These are phyloP conservation scores for Romanogobio albipinnatus DNA, from an alignment of 2,113 vertebrate species.

Conservation along the genomic window DNA sequence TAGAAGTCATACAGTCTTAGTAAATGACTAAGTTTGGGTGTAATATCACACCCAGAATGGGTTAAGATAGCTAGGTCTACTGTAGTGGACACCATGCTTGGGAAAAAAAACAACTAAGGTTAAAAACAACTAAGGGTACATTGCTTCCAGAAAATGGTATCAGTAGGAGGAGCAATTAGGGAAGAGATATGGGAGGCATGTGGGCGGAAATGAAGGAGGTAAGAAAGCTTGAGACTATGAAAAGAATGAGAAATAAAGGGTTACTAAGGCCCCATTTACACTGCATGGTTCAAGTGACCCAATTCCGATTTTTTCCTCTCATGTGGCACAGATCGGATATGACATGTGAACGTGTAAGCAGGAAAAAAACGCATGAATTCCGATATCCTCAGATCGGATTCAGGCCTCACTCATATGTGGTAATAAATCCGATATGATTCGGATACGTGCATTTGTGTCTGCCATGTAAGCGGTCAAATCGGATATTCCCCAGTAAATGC, in stretches of 20 bases:
- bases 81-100: neutral
- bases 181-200: neutral
- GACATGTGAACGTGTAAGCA: too few species aligned
- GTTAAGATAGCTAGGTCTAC: neutral
- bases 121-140: conserved; percentile 8
- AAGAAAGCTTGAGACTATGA: neutral
- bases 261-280: too few species aligned
- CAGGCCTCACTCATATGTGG: too few species aligned
- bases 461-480: too few species aligned
- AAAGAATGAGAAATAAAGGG: neutral
- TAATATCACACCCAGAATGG: neutral
- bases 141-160: conserved; percentile 29
- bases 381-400: too few species aligned
- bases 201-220: neutral
- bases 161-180: conserved; percentile 21
- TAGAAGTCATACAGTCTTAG: neutral
- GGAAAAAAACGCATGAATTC: too few species aligned
- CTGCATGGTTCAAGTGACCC: too few species aligned
- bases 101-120: neutral
- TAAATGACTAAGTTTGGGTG: neutral
- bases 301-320: too few species aligned
- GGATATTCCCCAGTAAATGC: too few species aligned
- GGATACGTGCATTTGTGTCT: too few species aligned
- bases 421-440: too few species aligned
- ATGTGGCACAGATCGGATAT: too few species aligned